Conservation (phyloP, 2,888 invertebrate genomes). For the Cremastobaeus sp. region DNA sequence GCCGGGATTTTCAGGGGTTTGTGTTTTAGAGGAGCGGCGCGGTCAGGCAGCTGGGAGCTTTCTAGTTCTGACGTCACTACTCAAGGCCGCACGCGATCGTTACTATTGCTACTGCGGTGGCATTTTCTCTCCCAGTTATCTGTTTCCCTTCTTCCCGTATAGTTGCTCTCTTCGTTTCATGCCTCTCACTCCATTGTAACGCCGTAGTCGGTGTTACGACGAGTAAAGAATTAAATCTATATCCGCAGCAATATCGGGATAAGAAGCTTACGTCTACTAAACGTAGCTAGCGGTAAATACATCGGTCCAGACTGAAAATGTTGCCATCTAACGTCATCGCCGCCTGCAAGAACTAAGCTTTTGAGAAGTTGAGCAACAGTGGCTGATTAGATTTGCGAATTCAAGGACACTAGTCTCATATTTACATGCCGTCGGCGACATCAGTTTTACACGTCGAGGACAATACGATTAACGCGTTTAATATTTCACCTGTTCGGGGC, state of each 20-base stretch:
- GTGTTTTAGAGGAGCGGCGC: slow-evolving; percentile 28
- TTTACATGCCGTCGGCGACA: slow-evolving; percentile 27
- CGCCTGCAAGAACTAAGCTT: slow-evolving; percentile 33
- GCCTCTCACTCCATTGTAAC: slow-evolving; percentile 25
- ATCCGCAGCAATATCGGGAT: neutral
- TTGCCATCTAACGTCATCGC: slow-evolving; percentile 36
- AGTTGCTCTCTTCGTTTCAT: slow-evolving; percentile 1
- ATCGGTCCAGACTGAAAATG: slow-evolving; percentile 32
- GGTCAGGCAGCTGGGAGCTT: slow-evolving; percentile 58
- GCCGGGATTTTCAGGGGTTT: slow-evolving; percentile 41
- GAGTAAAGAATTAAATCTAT: slow-evolving; percentile 24
- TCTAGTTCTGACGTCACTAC: slow-evolving; percentile 61
- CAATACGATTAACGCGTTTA: slow-evolving; percentile 28
- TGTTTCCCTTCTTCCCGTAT: slow-evolving; percentile 5
- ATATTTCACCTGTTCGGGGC: slow-evolving; percentile 25
- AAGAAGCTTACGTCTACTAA: slow-evolving; percentile 23
- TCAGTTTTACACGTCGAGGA: slow-evolving; percentile 23
- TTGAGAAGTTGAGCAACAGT: slow-evolving; percentile 4
- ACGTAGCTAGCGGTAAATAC: slow-evolving; percentile 37
- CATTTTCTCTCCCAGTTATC: slow-evolving; percentile 14
- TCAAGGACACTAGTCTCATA: slow-evolving; percentile 25
- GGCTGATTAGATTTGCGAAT: slow-evolving; percentile 27
- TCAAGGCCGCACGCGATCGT: slow-evolving; percentile 62
- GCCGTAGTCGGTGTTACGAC: slow-evolving; percentile 19
- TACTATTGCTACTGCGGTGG: slow-evolving; percentile 58